Conservation (phyloP, 2,113 vertebrate genomes). For the Turnix velox region DNA sequence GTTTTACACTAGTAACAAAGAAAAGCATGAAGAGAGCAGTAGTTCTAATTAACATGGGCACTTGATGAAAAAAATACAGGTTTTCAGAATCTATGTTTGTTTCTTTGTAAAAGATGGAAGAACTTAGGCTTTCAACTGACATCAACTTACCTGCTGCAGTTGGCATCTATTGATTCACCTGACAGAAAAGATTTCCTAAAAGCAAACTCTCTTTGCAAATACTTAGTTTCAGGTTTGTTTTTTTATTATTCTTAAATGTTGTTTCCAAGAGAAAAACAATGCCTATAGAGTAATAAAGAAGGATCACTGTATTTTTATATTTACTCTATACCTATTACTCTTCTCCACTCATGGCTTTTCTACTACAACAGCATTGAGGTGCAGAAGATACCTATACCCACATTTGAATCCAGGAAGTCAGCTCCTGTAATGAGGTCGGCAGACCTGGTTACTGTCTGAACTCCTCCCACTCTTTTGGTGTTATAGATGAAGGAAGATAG, state of each 20-base stretch:
- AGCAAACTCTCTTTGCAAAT: not conserved
- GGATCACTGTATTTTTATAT: not conserved
- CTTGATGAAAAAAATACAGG: not conserved
- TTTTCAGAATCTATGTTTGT: not conserved
- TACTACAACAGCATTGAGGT: not conserved
- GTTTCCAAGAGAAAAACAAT: not conserved
- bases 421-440: not conserved
- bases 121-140: not conserved
- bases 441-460: not conserved
- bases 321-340: not conserved
- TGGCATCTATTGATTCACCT: not conserved
- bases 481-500: not conserved
- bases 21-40: not conserved
- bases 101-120: not conserved
- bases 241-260: not conserved
- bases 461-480: not conserved
- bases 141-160: not conserved
- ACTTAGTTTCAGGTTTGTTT: not conserved
- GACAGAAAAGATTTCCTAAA: not conserved
- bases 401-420: not conserved
- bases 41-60: not conserved
- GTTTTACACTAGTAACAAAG: not conserved
- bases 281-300: not conserved
- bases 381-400: not conserved
- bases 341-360: not conserved